Evolutionary conservation across 1,140 invertebrate genomes (phyloP), one percentile per base, ranked within the genome.

Genomic region (Phymastichus coffea): DNA sequence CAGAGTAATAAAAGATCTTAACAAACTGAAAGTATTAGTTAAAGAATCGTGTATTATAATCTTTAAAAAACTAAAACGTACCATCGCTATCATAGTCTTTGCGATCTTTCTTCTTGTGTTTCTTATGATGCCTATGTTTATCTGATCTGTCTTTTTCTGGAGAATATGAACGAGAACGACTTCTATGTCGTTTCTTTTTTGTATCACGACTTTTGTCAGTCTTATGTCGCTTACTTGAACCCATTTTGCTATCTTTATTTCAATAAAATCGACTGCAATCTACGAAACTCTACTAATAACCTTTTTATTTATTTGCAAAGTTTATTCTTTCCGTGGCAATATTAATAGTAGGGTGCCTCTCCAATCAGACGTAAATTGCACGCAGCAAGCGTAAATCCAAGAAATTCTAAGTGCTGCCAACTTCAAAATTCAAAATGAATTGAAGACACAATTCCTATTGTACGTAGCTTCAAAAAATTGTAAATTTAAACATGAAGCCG

Each of bases 51-150:
- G 22, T 55, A 37, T n/a, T 47, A 15, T 17, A 23, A 33, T 23
- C 2, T 37, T 15, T 8, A 37, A 60, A 38, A 41, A 46, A 51
- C n/a, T 14, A 30, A 57, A 68, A 70, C 66, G 78, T 78, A 85
- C 84, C 80, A 70, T 84, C 83, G 63, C 83, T 84, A 47, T 84
- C 81, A 68, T 82, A 81, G 46, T 80, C 82, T 53, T 84, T 84
- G 43, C 80, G 79, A 59, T 84, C 83, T 68, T 79, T 81, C 17
- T 85, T 84, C 64, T 83, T 85, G 51, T 83, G 83, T 59, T 84
- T 84, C 63, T 84, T 84, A 60, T 86, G 84, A 64, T 84, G 84
- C 30, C 84, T 82, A 56, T 82, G 80, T 63, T 83, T 84, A 28
- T 84, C 82, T 8, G 57, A 40, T 63, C 77, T 80, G 12, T 80